Conservation (phyloP, 2,888 invertebrate genomes). For the Silvanus unidentatus region DNA sequence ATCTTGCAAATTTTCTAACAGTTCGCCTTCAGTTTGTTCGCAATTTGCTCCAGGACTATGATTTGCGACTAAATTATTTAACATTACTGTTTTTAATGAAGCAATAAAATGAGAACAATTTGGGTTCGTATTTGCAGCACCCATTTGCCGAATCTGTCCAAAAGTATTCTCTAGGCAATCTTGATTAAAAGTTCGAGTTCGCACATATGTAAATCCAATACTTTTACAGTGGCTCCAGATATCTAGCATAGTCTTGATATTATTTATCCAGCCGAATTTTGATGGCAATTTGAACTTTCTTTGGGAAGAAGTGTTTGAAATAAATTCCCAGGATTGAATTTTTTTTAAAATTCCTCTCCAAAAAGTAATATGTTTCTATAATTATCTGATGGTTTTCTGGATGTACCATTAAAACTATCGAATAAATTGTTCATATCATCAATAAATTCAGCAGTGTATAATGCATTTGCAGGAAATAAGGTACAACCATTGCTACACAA, state of each 20-base stretch:
- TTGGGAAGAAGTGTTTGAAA: neutral
- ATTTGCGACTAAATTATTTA: conserved; percentile 9
- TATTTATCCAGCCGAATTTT: conserved; percentile 8
- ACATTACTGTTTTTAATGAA: conserved; percentile 10
- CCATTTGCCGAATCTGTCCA: conserved; percentile 10
- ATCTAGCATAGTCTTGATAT: conserved; percentile 3
- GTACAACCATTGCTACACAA: conserved; percentile 1
- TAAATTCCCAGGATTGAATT: conserved; percentile 9
- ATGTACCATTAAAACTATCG: conserved; percentile 12
- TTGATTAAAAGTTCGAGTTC: conserved; percentile 12
- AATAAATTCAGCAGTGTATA: conserved; percentile 17
- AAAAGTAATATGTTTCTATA: conserved; percentile 8
- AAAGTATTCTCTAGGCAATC: conserved; percentile 14
- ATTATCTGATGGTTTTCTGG: neutral
- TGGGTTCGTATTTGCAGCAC: conserved; percentile 13
- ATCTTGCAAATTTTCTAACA: neutral
- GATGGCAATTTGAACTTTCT: conserved; percentile 5
- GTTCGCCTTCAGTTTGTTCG: neutral
- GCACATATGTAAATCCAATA: conserved; percentile 9
- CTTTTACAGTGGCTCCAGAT: conserved; percentile 5
- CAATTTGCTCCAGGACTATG: neutral
- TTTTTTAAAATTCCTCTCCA: conserved; percentile 9
- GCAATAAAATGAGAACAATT: conserved; percentile 14
- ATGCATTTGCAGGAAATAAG: conserved; percentile 10
- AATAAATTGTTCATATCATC: conserved; percentile 12